Conservation (phyloP, 2,888 invertebrate species). For the Seira sanloemensis region DNA sequence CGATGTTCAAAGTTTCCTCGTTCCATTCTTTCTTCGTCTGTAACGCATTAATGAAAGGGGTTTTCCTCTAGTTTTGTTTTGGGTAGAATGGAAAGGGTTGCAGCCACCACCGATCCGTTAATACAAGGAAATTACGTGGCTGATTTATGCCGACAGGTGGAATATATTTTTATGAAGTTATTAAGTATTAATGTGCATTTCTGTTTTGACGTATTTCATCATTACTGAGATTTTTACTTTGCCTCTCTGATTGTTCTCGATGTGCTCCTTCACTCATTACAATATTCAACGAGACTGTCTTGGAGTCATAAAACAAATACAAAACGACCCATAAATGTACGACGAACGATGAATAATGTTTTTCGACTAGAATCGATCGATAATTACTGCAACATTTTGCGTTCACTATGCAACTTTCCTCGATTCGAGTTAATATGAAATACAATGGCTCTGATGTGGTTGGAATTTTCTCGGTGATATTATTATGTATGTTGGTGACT, state of each 20-base stretch:
- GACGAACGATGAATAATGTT: background rate
- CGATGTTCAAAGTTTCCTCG: background rate
- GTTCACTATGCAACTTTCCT: background rate
- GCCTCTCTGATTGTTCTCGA: constrained; percentile 37
- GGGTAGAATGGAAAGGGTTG: background rate
- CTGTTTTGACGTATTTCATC: constrained; percentile 51
- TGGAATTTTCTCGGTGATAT: too few relatives aligned
- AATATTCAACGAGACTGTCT: too few relatives aligned
- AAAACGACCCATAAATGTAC: constrained; percentile 8
- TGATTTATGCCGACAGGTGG: constrained; percentile 63
- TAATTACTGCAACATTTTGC: background rate
- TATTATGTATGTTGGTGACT: too few relatives aligned
- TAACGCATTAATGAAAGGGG: too few relatives aligned
- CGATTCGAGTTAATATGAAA: too few relatives aligned
- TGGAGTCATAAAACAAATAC: constrained; percentile 36
- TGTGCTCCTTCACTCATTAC: constrained; percentile 2
- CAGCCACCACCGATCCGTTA: constrained; percentile 36
- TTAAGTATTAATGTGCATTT: constrained; percentile 52
- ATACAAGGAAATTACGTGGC: constrained; percentile 52
- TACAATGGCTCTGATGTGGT: too few relatives aligned
- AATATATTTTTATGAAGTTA: constrained; percentile 57
- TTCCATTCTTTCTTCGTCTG: background rate
- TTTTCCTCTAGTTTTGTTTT: background rate
- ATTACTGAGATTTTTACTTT: constrained; percentile 26
- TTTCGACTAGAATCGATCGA: background rate